Percentiles rank a stretch among this genome's conserved stretches.
These are phyloP conservation scores for Yponomeuta plumbellus DNA, from an alignment of 2,888 invertebrate genomes.

Conservation along the genomic window DNA sequence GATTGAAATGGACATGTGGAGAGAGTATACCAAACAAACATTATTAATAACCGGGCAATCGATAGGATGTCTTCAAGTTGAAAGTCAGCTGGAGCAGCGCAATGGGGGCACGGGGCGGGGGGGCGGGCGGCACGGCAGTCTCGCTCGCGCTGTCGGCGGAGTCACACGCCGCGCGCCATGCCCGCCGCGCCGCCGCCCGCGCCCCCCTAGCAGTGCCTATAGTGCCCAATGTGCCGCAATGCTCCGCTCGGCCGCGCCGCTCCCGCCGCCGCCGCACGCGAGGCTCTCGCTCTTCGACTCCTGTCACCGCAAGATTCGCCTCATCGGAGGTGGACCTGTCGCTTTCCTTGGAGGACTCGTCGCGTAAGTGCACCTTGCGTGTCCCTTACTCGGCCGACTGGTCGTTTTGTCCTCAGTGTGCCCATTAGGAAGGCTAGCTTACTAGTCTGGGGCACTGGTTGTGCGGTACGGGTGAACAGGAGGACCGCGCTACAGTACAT, in stretches of 20 bases:
- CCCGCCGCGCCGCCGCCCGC: slow-evolving; percentile 59
- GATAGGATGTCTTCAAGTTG: slow-evolving; percentile 38
- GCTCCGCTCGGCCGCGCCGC: slow-evolving; percentile 48
- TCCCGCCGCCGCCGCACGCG: slow-evolving; percentile 67
- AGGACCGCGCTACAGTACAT: neutral
- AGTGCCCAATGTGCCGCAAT: slow-evolving; percentile 30
- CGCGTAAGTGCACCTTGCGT: slow-evolving; percentile 74
- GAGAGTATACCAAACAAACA: neutral
- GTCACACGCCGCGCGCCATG: slow-evolving; percentile 67
- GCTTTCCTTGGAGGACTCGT: slow-evolving; percentile 82
- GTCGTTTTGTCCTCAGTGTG: too few relatives aligned
- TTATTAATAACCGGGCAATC: slow-evolving; percentile 29
- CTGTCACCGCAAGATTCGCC: slow-evolving; percentile 83
- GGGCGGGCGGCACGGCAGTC: slow-evolving; percentile 26
- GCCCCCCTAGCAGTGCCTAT: slow-evolving; percentile 41
- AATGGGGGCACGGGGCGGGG: slow-evolving; percentile 18
- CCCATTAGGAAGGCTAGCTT: too few relatives aligned
- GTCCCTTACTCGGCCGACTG: neutral
- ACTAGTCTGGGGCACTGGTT: too few relatives aligned
- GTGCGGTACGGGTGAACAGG: neutral
- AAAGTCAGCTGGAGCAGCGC: slow-evolving; percentile 7
- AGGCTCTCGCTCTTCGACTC: slow-evolving; percentile 82
- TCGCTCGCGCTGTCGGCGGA: slow-evolving; percentile 71
- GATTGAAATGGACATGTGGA: too few relatives aligned
- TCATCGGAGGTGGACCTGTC: slow-evolving; percentile 81